Conservation (phyloP, 2,888 invertebrate species). For the Periphyllus acericola region DNA sequence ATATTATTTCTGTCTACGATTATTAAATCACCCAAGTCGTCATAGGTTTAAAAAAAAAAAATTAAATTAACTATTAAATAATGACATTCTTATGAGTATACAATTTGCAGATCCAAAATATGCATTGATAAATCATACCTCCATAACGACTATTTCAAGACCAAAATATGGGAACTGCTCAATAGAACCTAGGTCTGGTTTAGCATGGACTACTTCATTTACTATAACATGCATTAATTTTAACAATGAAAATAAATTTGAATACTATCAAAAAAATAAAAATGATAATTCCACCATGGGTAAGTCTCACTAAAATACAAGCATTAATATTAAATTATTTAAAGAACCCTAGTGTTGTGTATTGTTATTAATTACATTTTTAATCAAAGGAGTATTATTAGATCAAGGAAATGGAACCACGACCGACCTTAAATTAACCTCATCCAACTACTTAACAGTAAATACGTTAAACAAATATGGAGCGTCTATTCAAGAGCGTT, state of each 20-base stretch:
- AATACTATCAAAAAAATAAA: constrained; percentile 37
- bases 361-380: neutral
- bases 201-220: constrained; percentile 15
- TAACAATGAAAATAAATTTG: neutral
- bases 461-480: constrained; percentile 9
- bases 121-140: neutral
- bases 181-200: neutral
- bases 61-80: neutral
- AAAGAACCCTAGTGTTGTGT: neutral
- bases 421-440: neutral
- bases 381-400: constrained; percentile 34
- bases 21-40: neutral
- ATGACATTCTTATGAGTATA: neutral
- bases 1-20: neutral
- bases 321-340: neutral
- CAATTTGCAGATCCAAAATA: constrained; percentile 1
- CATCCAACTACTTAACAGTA: constrained; percentile 8
- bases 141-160: neutral
- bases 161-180: constrained; percentile 6
- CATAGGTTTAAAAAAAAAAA: neutral
- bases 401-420: neutral
- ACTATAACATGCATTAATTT: constrained; percentile 1
- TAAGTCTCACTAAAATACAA: neutral
- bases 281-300: neutral
- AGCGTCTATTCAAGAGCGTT: neutral